Conservation (phyloP, 2,797 vertebrate species). For the Euphonia xanthogaster region DNA sequence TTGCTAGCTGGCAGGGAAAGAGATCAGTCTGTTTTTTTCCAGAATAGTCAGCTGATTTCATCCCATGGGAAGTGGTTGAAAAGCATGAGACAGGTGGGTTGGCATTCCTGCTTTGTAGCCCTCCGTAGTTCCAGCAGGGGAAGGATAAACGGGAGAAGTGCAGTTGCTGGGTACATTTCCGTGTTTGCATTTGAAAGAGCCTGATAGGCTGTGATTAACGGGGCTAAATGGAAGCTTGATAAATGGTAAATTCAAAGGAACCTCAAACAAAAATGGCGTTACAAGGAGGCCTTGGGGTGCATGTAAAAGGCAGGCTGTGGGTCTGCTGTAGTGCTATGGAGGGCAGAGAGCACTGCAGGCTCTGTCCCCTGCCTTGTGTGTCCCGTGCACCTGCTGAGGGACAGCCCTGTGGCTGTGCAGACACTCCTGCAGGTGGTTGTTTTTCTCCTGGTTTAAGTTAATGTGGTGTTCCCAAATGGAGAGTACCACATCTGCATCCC, state of each 20-base stretch:
- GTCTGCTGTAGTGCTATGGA: rapidly evolving
- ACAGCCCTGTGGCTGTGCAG: not conserved
- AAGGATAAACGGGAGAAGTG: conserved; percentile 30
- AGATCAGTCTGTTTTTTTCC: not conserved
- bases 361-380: not conserved
- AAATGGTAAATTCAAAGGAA: conserved; percentile 14
- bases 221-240: conserved; percentile 59
- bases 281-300: not conserved
- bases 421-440: not conserved
- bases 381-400: not conserved
- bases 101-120: conserved; percentile 29
- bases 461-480: not conserved
- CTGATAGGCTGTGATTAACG: conserved; percentile 70
- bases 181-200: conserved; percentile 69
- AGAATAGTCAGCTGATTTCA: not conserved
- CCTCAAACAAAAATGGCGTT: conserved; percentile 40
- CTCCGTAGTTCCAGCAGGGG: conserved; percentile 30
- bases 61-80: conserved; percentile 25
- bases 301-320: not conserved
- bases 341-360: rapidly evolving
- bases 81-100: conserved; percentile 29
- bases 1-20: not conserved
- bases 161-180: conserved; percentile 52
- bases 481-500: not conserved
- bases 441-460: not conserved